A percentile compares a stretch with the other conserved stretches of the same genome.
phyloP scores from a whole-genome alignment of 2,113 vertebrate genomes.

The Craseonycteris thonglongyai region DNA sequence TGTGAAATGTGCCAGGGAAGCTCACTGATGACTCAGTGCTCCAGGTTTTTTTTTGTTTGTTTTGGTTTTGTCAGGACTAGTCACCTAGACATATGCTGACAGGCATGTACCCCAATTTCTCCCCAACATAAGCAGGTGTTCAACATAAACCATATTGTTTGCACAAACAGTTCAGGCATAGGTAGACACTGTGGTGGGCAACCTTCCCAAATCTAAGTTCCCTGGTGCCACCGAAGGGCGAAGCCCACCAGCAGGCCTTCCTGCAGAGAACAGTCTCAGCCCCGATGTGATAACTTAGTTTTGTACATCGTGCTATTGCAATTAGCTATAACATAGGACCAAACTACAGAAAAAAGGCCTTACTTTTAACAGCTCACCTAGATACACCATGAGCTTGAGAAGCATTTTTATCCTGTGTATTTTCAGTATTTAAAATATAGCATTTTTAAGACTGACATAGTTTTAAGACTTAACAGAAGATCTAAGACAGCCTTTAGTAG shows the following conservation, averaged over 20 bases:
- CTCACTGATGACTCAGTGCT: neutral
- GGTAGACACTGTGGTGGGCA: neutral
- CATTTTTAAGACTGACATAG: neutral
- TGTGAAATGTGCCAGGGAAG: neutral
- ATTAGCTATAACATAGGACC: neutral
- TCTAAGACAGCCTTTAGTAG: neutral
- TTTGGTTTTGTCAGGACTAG: no score
- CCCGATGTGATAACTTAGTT: neutral
- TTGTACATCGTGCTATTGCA: neutral
- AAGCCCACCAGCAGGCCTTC: neutral
- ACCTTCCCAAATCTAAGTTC: neutral
- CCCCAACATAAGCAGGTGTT: neutral
- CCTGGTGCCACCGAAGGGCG: neutral
- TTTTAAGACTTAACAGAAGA: neutral
- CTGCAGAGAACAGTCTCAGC: neutral
- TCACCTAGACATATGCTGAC: neutral
- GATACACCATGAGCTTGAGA: neutral
- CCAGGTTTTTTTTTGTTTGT: neutral
- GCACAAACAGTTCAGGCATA: neutral
- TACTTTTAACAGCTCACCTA: neutral
- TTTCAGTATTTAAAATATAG: neutral
- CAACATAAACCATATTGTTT: neutral
- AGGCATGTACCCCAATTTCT: neutral
- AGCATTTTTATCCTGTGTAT: neutral
- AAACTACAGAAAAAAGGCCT: neutral